Percentiles rank a stretch among this genome's conserved stretches.
Evolutionary conservation across 2,113 vertebrate species (phyloP).

Genomic region (Andinoacara biseriatus): DNA sequence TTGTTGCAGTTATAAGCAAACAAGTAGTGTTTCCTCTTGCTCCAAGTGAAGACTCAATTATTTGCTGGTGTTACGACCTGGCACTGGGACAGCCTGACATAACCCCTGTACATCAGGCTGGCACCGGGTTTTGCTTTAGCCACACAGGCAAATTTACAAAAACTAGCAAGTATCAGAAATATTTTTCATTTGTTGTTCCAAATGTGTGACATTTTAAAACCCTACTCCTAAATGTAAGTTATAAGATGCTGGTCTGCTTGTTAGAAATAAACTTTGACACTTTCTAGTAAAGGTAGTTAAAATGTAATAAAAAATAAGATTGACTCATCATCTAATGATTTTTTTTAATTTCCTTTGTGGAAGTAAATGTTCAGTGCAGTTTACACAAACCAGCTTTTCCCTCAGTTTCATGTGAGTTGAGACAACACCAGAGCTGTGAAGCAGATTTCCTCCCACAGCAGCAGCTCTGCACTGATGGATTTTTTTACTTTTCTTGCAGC

Average conservation of each 20-base stretch:
- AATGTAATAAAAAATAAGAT: not conserved
- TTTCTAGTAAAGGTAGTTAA: not conserved
- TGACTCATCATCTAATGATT: not conserved
- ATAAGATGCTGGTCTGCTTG: not conserved
- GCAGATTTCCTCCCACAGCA: not conserved
- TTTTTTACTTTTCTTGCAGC: not conserved
- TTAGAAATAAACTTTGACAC: not conserved
- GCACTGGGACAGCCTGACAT: too few relatives aligned
- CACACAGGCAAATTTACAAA: too few relatives aligned
- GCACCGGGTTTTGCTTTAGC: too few relatives aligned
- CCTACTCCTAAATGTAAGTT: not conserved
- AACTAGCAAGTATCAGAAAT: too few relatives aligned
- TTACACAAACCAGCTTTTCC: not conserved
- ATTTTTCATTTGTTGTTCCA: too few relatives aligned
- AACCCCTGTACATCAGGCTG: too few relatives aligned
- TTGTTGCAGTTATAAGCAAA: too few relatives aligned
- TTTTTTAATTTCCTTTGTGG: not conserved
- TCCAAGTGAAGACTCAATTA: too few relatives aligned
- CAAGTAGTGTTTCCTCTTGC: too few relatives aligned
- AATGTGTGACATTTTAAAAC: not conserved
- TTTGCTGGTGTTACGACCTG: too few relatives aligned
- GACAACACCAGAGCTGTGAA: not conserved
- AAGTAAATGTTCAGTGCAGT: not conserved
- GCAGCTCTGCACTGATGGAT: constrained; percentile 6
- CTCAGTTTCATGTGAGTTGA: not conserved